Evolutionary conservation across 2,797 vertebrate genomes (phyloP), one percentile per base, ranked within the genome.

Genomic region (Peromyscus attwateri): DNA sequence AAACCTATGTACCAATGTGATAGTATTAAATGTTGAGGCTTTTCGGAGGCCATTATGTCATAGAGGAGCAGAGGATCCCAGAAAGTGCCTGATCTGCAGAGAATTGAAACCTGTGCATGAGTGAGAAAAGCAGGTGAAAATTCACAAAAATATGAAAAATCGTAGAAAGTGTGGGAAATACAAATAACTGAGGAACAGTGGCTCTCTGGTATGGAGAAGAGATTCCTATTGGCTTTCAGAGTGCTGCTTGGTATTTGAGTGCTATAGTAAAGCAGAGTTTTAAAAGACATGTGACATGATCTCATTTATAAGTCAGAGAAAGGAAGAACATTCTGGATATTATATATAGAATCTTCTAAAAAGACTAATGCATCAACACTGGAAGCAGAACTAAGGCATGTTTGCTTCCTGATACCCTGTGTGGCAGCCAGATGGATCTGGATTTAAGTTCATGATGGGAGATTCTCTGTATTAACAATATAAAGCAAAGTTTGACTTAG

Each of bases 381-480:
- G n/a, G 29, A 46, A 27, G 6, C 31, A 25, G 34, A 76, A 11
- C 43, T 60, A 70, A 70, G 46, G 2, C 23, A 52, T 31, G 11
- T 34, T 71, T 10, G 37, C 3, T 57, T 68, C 23, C 31, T 25
- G 9, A 6, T 68, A 76, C 21, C 16, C 8, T 27, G 7, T 49
- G 37, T 62, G 34, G 10, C 43, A n/a, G 1, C 6, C 0, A 1
- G 12, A 29, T 37, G 4, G 12, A 29, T 60, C 57, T 19, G 27
- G 62, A n/a, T 49, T 52, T 70, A 52, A 10, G 27, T 27, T n/a
- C 66, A 37, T 37, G 66, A 49, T 70, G 31, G 1, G 19, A 71
- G 11, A 27, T 10, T 27, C 21, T 17, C 8, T 27, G 7, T 4
- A 1, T 37, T 87, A 71, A 14, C 21, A 55, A 17, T 8, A 16